Percentiles rank a stretch among this genome's conserved stretches.
These are phyloP conservation scores for Stegana nigrithorax DNA, from an alignment of 2,888 invertebrate genomes.

Conservation along the genomic window DNA sequence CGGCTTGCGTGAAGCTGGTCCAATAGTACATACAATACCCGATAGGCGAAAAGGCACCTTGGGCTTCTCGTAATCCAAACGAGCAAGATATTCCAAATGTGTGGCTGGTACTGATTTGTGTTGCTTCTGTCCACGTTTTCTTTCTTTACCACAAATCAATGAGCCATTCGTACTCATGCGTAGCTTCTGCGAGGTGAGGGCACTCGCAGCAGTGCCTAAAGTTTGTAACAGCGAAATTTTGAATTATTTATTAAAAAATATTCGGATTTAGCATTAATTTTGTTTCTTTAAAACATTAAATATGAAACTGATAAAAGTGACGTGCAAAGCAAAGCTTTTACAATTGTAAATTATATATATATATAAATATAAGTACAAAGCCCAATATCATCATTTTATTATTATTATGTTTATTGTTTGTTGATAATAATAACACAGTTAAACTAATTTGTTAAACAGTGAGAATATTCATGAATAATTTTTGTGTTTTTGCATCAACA, in stretches of 20 bases:
- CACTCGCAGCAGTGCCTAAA: background rate
- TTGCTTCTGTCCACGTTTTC: too few species aligned
- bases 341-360: conserved; percentile 18
- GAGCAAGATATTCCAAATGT: conserved; percentile 92
- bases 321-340: background rate
- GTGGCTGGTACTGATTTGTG: too few species aligned
- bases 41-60: conserved; percentile 88
- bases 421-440: conserved; percentile 34
- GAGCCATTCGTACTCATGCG: too few species aligned
- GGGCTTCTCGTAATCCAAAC: conserved; percentile 90
- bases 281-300: too few species aligned
- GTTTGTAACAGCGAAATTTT: background rate
- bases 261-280: background rate
- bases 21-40: conserved; percentile 98
- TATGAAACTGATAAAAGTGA: too few species aligned
- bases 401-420: conserved; percentile 32
- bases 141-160: too few species aligned
- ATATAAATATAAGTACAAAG: too few species aligned
- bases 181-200: too few species aligned
- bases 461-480: conserved; percentile 46
- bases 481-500: conserved; percentile 38
- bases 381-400: too few species aligned
- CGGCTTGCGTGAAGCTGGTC: conserved; percentile 83
- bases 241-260: background rate
- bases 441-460: conserved; percentile 50